Percentiles rank a stretch among this genome's conserved stretches.
These are phyloP conservation scores for Eulemur coronatus DNA, from an alignment of 2,797 vertebrate genomes.

Conservation along the genomic window DNA sequence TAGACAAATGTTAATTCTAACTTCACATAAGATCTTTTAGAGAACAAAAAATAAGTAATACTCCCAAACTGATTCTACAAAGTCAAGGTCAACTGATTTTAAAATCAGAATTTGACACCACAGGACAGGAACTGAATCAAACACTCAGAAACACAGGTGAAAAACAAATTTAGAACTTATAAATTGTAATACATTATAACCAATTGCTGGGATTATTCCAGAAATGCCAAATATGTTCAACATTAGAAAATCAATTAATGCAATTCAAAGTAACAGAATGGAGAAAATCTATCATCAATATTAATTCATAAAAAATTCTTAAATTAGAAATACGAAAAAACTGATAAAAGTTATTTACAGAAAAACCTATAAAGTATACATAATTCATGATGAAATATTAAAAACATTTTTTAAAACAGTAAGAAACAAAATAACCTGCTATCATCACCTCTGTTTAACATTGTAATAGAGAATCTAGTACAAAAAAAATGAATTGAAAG, in stretches of 20 bases:
- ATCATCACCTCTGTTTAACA: background rate
- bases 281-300: background rate
- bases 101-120: background rate
- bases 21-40: background rate
- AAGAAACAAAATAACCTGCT: background rate
- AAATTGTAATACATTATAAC: background rate
- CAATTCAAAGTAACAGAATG: background rate
- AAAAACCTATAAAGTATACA: background rate
- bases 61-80: background rate
- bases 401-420: background rate
- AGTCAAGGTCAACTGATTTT: background rate
- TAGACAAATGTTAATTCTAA: background rate
- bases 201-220: background rate
- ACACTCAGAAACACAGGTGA: background rate
- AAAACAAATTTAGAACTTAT: background rate
- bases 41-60: background rate
- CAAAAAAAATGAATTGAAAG: background rate
- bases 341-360: background rate
- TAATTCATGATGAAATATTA: background rate
- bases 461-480: background rate
- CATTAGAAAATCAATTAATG: constrained; percentile 1
- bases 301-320: background rate
- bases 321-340: background rate
- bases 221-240: background rate
- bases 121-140: background rate